A percentile compares a stretch with the other conserved stretches of the same genome.
Conservation (phyloP, 2,888 invertebrate species). For the Oscheius sp. region DNA sequence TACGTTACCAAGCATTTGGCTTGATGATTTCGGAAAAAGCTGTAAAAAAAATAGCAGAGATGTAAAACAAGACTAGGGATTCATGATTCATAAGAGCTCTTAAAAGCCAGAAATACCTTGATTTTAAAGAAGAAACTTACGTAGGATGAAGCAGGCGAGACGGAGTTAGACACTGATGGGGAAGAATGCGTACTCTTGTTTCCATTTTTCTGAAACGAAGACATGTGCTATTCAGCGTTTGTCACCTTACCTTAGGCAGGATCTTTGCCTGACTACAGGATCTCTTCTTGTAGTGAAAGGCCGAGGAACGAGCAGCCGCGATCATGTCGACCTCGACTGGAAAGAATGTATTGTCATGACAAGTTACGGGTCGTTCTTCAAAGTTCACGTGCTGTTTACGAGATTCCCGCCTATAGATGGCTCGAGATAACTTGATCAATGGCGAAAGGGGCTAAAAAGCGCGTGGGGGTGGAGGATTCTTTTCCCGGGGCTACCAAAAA, state of each 20-base stretch:
- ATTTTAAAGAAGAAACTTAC: neutral
- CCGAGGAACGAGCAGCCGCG: slow-evolving; percentile 50
- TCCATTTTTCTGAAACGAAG: neutral
- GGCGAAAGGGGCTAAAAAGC: slow-evolving; percentile 13
- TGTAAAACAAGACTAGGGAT: too few relatives aligned
- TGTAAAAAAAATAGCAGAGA: too few relatives aligned
- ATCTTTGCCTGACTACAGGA: neutral
- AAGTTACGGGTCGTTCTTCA: slow-evolving; percentile 6
- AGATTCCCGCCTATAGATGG: slow-evolving; percentile 19
- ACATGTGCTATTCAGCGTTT: too few relatives aligned
- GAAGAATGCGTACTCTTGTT: neutral
- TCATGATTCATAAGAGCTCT: too few relatives aligned
- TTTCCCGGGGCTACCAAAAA: slow-evolving; percentile 1
- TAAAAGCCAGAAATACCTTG: too few relatives aligned
- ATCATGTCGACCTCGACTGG: slow-evolving; percentile 56
- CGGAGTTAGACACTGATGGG: neutral
- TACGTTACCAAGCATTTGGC: too few relatives aligned
- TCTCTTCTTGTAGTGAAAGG: slow-evolving; percentile 52
- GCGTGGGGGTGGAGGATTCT: slow-evolving; percentile 11
- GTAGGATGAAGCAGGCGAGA: slow-evolving; percentile 16
- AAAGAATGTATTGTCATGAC: slow-evolving; percentile 25
- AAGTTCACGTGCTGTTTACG: slow-evolving; percentile 21
- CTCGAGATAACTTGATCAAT: slow-evolving; percentile 32
- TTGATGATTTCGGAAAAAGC: too few relatives aligned
- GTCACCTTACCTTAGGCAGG: slow-evolving; percentile 12